These are phyloP conservation scores for Anniella stebbinsi DNA, from an alignment of 2,797 vertebrate species.

Conservation along the genomic window DNA sequence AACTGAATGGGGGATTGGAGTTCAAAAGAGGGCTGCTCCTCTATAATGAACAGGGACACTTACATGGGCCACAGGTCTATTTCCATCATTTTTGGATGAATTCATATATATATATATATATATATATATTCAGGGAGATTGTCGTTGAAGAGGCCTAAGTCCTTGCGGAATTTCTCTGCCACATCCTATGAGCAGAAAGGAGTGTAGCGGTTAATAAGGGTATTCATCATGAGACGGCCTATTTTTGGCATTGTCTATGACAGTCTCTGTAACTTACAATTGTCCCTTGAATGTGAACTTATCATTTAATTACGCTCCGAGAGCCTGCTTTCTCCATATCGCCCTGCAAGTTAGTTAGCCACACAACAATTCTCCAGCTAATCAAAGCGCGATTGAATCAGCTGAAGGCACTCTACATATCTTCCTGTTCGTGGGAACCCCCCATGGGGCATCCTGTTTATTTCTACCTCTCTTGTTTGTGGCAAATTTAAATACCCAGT, in stretches of 20 bases:
- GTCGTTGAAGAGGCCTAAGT: constrained; percentile 74
- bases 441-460: constrained; percentile 53
- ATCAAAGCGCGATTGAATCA: constrained; percentile 72
- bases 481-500: constrained; percentile 53
- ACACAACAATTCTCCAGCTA: constrained; percentile 81
- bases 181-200: constrained; percentile 79
- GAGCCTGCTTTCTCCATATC: constrained; percentile 85
- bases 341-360: constrained; percentile 90
- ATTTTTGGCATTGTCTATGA: constrained; percentile 81
- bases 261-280: constrained; percentile 80
- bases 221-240: constrained; percentile 87
- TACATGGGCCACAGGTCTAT: constrained; percentile 22
- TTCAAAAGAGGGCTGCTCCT: constrained; percentile 49
- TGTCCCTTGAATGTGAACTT: constrained; percentile 92
- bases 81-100: constrained; percentile 75
- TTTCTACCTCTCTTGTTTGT: constrained; percentile 46
- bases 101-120: constrained; percentile 76
- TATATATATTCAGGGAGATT: constrained; percentile 74
- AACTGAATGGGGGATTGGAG: constrained; percentile 24
- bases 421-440: constrained; percentile 57
- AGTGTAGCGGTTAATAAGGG: constrained; percentile 89
- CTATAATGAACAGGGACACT: constrained; percentile 53
- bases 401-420: constrained; percentile 75
- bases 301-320: constrained; percentile 92
- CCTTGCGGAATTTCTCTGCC: constrained; percentile 74